These are phyloP conservation scores for Mimas tiliae DNA, from an alignment of 2,888 invertebrate species.

Conservation along the genomic window DNA sequence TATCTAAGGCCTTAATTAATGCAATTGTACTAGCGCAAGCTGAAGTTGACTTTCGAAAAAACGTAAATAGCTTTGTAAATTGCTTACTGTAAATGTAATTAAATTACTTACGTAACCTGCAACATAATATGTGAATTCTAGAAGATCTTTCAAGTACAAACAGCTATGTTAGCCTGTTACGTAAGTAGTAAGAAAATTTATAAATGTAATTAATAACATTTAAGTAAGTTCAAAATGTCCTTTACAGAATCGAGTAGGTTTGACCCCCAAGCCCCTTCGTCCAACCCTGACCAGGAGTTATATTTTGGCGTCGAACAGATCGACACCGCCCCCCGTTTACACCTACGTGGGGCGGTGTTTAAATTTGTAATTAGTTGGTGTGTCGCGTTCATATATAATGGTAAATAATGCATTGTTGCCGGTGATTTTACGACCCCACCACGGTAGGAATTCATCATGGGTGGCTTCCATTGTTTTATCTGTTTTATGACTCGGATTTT, in stretches of 20 bases:
- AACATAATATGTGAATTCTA: too few species aligned
- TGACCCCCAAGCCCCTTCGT: constrained; percentile 1
- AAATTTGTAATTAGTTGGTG: constrained; percentile 77
- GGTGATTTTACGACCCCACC: constrained; percentile 75
- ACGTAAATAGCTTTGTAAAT: too few species aligned
- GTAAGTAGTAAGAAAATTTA: too few species aligned
- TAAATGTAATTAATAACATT: neutral
- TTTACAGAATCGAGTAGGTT: neutral
- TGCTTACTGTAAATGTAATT: too few species aligned
- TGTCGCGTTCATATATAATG: constrained; percentile 82
- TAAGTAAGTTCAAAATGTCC: neutral
- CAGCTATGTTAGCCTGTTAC: too few species aligned
- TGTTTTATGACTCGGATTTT: constrained; percentile 46
- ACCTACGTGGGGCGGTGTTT: constrained; percentile 77
- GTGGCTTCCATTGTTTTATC: constrained; percentile 56
- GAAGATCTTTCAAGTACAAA: too few species aligned
- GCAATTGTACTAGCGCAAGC: too few species aligned
- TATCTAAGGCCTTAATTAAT: too few species aligned
- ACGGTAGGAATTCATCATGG: constrained; percentile 74
- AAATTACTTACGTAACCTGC: too few species aligned
- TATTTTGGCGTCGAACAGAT: constrained; percentile 72
- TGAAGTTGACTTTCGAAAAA: too few species aligned
- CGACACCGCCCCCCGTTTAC: constrained; percentile 69
- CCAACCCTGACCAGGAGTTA: constrained; percentile 39
- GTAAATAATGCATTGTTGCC: constrained; percentile 83